phyloP scores from a whole-genome alignment of 2,797 vertebrate species.

The Enoplosus armatus region DNA sequence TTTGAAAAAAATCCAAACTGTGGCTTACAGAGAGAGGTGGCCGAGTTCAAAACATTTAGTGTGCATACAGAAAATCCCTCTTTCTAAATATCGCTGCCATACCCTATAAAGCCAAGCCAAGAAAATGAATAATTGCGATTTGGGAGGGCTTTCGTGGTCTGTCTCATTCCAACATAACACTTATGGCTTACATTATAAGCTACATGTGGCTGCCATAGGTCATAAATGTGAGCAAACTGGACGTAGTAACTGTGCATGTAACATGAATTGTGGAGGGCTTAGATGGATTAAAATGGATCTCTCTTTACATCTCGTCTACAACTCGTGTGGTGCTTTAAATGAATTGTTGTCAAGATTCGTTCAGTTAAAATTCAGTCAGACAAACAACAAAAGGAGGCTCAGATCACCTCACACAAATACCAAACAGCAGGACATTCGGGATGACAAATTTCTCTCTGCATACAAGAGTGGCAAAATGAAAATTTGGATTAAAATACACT shows the following conservation, averaged over 20 bases:
- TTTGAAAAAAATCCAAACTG: slow-evolving; percentile 10
- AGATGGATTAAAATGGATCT: slow-evolving; percentile 29
- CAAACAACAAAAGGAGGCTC: slow-evolving; percentile 17
- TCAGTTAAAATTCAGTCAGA: not conserved
- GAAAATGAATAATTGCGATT: slow-evolving; percentile 68
- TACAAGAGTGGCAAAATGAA: not conserved
- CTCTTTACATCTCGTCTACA: slow-evolving; percentile 10
- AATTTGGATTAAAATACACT: not conserved
- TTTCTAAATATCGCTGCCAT: slow-evolving; percentile 68
- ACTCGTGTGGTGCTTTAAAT: not conserved
- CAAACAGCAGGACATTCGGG: not conserved
- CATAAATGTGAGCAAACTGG: slow-evolving; percentile 51
- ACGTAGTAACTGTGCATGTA: slow-evolving; percentile 36
- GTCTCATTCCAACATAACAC: slow-evolving; percentile 70
- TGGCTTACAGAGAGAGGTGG: slow-evolving; percentile 63
- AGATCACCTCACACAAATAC: not conserved
- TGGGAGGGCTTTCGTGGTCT: slow-evolving; percentile 64
- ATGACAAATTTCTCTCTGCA: not conserved
- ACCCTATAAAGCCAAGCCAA: slow-evolving; percentile 58
- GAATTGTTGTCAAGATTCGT: not conserved
- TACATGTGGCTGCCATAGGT: slow-evolving; percentile 59
- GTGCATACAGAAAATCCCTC: slow-evolving; percentile 59
- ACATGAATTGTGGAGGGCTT: slow-evolving; percentile 37
- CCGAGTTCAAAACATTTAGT: slow-evolving; percentile 72
- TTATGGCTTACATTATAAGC: slow-evolving; percentile 70